Conservation (phyloP, 2,888 invertebrate species). For the Oligia strigilis region DNA sequence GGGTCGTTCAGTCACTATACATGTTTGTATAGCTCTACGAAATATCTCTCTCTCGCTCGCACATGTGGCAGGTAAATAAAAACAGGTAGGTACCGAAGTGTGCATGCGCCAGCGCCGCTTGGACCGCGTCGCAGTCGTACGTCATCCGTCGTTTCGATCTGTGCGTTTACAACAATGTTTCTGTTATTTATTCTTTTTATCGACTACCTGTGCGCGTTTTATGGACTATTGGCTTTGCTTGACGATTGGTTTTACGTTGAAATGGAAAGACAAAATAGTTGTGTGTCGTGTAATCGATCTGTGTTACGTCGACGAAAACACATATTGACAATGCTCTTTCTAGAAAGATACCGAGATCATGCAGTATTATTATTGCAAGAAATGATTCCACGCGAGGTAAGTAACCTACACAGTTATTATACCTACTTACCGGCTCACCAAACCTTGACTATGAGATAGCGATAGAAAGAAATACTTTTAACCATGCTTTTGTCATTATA, state of each 20-base stretch:
- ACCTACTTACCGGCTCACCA: neutral
- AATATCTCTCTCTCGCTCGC: too few relatives aligned
- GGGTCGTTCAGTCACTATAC: too few relatives aligned
- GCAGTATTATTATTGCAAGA: neutral
- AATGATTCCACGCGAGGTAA: neutral
- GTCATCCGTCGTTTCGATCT: too few relatives aligned
- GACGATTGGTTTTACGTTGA: neutral
- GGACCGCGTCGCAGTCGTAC: too few relatives aligned
- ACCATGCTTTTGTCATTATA: slow-evolving; percentile 3
- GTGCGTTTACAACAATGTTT: too few relatives aligned
- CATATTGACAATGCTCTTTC: too few relatives aligned
- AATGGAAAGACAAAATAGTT: slow-evolving; percentile 9
- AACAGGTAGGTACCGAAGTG: too few relatives aligned
- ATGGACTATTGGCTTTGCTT: neutral
- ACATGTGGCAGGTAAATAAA: too few relatives aligned
- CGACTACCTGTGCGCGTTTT: neutral
- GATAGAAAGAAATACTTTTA: neutral
- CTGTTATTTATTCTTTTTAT: neutral
- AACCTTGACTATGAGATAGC: neutral
- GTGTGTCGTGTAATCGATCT: slow-evolving; percentile 15
- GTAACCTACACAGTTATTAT: slow-evolving; percentile 1
- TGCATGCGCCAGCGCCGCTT: too few relatives aligned
- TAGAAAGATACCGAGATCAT: neutral
- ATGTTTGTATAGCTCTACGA: too few relatives aligned
- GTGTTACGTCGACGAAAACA: slow-evolving; percentile 15